Percentiles rank a stretch among this genome's conserved stretches.
phyloP scores from a whole-genome alignment of 2,797 vertebrate species.

The Takifugu rubripes region DNA sequence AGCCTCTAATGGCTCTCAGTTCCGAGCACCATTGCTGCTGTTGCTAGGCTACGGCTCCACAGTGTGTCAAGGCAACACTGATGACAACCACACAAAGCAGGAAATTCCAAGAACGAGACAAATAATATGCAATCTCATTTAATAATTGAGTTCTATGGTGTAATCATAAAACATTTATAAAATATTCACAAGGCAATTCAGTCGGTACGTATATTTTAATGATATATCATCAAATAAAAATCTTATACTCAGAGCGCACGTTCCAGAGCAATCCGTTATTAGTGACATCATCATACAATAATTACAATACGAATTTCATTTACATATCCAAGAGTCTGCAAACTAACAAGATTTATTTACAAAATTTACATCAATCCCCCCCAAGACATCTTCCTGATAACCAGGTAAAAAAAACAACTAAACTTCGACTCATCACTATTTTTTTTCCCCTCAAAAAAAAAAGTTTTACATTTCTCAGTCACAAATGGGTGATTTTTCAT shows the following conservation, averaged over 20 bases:
- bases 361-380: constrained; percentile 65
- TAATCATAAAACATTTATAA: constrained; percentile 75
- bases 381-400: constrained; percentile 68
- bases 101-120: constrained; percentile 32
- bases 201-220: constrained; percentile 65
- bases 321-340: constrained; percentile 61
- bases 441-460: constrained; percentile 31
- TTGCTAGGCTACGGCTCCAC: constrained; percentile 70
- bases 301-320: constrained; percentile 56
- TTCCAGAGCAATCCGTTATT: constrained; percentile 51
- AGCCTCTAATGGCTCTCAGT: constrained; percentile 41
- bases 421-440: constrained; percentile 55
- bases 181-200: constrained; percentile 73
- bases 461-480: constrained; percentile 64
- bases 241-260: constrained; percentile 50
- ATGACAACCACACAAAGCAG: constrained; percentile 11
- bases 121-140: constrained; percentile 64
- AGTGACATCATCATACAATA: constrained; percentile 59
- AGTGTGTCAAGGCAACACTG: constrained; percentile 20
- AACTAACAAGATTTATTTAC: constrained; percentile 56
- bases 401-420: constrained; percentile 59
- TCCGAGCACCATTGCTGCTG: constrained; percentile 48
- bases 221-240: constrained; percentile 67
- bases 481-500: constrained; percentile 65
- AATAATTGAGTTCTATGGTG: constrained; percentile 72